Evolutionary conservation across 2,113 vertebrate genomes (phyloP).

Genomic region (Polypterus senegalus): DNA sequence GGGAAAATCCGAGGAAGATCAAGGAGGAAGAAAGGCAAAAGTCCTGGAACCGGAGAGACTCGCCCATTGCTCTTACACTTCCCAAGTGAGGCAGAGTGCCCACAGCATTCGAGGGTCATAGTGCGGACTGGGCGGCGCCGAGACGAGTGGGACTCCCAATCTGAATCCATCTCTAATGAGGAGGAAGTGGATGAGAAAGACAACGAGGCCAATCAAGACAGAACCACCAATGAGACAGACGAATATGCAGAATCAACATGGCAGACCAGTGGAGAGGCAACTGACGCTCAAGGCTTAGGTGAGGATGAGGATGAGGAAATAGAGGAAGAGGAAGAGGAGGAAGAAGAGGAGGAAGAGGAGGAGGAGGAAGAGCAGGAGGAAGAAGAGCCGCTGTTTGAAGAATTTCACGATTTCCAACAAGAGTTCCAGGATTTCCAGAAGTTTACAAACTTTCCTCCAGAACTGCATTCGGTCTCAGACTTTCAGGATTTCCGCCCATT

Average conservation of each 20-base stretch:
- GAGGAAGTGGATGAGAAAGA: conserved; percentile 51
- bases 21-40: neutral
- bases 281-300: neutral
- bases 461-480: conserved; percentile 23
- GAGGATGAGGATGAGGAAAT: conserved; percentile 44
- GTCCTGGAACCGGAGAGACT: neutral
- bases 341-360: conserved; percentile 56
- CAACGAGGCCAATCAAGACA: conserved; percentile 5
- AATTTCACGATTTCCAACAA: neutral
- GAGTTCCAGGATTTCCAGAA: neutral
- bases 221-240: conserved; percentile 1
- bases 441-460: too few relatives aligned
- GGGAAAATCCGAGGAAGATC: too few relatives aligned
- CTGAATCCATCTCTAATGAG: conserved; percentile 63
- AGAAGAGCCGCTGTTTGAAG: conserved; percentile 37
- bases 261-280: conserved; percentile 29
- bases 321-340: conserved; percentile 53
- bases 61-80: neutral
- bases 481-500: conserved; percentile 38
- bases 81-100: neutral
- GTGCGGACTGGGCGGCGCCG: conserved; percentile 37
- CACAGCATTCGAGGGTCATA: conserved; percentile 27
- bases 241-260: conserved; percentile 31
- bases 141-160: conserved; percentile 49
- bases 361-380: conserved; percentile 48